A percentile compares a stretch with the other conserved stretches of the same genome.
phyloP scores from a whole-genome alignment of 2,797 vertebrate genomes.

The Luscinia luscinia region DNA sequence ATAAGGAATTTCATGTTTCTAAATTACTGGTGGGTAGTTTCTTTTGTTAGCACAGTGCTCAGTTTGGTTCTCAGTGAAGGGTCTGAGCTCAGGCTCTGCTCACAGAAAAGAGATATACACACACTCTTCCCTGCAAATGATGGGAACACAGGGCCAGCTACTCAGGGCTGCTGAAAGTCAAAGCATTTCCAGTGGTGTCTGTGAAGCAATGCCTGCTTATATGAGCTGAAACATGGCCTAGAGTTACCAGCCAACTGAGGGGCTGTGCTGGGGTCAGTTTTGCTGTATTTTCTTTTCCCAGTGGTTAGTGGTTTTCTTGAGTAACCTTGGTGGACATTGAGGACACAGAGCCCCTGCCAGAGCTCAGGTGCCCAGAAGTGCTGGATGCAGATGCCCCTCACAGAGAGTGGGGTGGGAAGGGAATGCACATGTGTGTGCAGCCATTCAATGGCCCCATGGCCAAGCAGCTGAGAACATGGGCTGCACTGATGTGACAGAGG shows the following conservation, averaged over 20 bases:
- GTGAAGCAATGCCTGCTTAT: not conserved
- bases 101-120: not conserved
- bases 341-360: not conserved
- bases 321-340: not conserved
- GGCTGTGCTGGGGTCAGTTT: not conserved
- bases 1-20: not conserved
- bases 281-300: not conserved
- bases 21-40: not conserved
- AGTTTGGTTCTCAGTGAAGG: not conserved
- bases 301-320: not conserved
- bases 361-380: not conserved
- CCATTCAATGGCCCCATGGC: not conserved
- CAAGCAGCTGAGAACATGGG: not conserved
- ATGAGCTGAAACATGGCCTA: not conserved
- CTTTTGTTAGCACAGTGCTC: not conserved
- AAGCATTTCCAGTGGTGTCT: not conserved
- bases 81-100: not conserved
- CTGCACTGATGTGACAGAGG: not conserved
- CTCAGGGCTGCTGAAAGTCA: not conserved
- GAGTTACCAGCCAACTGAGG: not conserved
- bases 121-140: not conserved
- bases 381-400: rapidly evolving
- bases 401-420: not conserved
- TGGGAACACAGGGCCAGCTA: not conserved
- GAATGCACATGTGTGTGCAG: rapidly evolving